Percentiles rank a stretch among this genome's conserved stretches.
Evolutionary conservation across 1,140 invertebrate genomes (phyloP).

Genomic region (Penaeus japonicus): DNA sequence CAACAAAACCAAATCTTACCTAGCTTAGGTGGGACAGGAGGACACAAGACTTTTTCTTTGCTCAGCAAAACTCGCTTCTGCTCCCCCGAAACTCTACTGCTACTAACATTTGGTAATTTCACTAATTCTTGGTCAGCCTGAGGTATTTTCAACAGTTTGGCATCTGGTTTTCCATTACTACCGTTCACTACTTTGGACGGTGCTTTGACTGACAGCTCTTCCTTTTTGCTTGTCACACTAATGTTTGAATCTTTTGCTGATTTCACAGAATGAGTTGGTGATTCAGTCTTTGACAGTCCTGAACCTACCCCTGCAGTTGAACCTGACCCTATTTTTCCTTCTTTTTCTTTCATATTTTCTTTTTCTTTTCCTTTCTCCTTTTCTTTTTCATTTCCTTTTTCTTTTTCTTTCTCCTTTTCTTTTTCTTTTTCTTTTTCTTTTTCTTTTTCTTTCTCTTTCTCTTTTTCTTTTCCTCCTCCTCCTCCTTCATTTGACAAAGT

Average conservation of each 20-base stretch:
- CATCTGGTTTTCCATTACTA: neutral
- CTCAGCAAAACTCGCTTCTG: neutral
- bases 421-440: neutral
- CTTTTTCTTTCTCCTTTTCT: neutral
- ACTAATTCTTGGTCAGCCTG: neutral
- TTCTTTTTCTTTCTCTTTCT: neutral
- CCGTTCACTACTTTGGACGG: neutral
- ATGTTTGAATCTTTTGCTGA: neutral
- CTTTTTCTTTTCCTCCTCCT: neutral
- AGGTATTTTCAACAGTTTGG: neutral
- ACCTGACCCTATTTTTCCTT: too few relatives aligned
- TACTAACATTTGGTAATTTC: neutral
- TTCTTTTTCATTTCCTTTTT: neutral
- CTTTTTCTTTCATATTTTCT: neutral
- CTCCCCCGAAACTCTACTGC: neutral
- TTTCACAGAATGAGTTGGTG: neutral
- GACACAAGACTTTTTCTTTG: conserved; percentile 25
- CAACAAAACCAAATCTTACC: neutral
- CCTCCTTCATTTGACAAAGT: neutral
- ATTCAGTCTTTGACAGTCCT: too few relatives aligned
- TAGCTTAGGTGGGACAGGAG: conserved; percentile 41
- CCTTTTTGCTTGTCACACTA: neutral
- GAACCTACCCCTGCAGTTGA: too few relatives aligned
- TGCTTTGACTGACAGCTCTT: neutral
- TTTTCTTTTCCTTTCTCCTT: neutral